These are phyloP conservation scores for Spilosoma lubricipeda DNA, from an alignment of 2,888 invertebrate species.

Conservation along the genomic window DNA sequence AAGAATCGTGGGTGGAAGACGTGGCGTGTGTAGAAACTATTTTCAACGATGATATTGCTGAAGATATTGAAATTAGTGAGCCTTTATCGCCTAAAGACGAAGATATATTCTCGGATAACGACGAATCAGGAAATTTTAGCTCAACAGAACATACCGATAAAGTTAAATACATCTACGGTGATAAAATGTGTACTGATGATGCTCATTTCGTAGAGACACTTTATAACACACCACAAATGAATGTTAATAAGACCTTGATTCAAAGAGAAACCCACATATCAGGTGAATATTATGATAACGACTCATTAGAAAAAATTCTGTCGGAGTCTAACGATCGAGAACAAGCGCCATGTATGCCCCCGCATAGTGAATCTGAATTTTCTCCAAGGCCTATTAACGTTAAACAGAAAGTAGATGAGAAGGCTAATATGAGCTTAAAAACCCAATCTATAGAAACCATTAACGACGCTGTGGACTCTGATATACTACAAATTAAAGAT, in stretches of 20 bases:
- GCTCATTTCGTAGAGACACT: constrained; percentile 72
- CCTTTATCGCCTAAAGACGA: constrained; percentile 62
- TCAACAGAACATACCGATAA: constrained; percentile 62
- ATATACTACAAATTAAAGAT: constrained; percentile 42
- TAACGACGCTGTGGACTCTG: constrained; percentile 35
- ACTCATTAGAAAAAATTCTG: constrained; percentile 62
- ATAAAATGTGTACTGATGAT: constrained; percentile 68
- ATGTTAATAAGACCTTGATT: constrained; percentile 71
- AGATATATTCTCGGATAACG: constrained; percentile 41
- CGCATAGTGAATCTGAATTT: constrained; percentile 42
- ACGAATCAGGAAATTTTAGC: constrained; percentile 51
- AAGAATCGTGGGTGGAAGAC: constrained; percentile 79
- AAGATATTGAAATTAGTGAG: constrained; percentile 69
- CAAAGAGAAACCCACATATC: constrained; percentile 44
- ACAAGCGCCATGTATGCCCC: constrained; percentile 41
- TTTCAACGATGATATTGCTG: constrained; percentile 77
- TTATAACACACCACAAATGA: constrained; percentile 75
- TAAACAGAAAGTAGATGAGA: constrained; percentile 51
- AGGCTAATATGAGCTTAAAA: constrained; percentile 56
- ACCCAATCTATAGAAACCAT: constrained; percentile 41
- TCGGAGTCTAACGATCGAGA: constrained; percentile 59
- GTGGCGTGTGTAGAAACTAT: constrained; percentile 81
- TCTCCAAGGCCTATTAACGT: constrained; percentile 35
- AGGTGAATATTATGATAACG: constrained; percentile 57
- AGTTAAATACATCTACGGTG: constrained; percentile 70